Conservation (phyloP, 2,113 vertebrate species). For the Theristicus caerulescens region DNA sequence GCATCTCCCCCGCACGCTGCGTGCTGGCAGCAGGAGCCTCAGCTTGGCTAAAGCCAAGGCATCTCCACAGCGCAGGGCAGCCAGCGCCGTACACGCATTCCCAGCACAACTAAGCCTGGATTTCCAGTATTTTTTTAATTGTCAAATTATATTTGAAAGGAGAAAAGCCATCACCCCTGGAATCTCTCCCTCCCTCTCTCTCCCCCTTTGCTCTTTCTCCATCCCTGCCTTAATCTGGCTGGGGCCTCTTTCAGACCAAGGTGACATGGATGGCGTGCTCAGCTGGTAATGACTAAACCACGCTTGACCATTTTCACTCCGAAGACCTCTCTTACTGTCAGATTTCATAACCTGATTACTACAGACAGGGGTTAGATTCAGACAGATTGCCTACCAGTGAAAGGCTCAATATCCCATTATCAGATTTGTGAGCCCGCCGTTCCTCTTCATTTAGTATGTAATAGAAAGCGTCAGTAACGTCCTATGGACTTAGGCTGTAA, state of each 20-base stretch:
- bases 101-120: neutral
- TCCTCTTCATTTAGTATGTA: conserved; percentile 33
- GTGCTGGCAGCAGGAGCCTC: neutral
- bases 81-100: rapidly evolving
- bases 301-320: neutral
- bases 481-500: neutral
- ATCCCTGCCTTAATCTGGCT: neutral
- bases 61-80: rapidly evolving
- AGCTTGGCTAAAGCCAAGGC: neutral
- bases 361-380: conserved; percentile 27
- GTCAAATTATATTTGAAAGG: neutral
- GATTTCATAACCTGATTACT: conserved; percentile 52
- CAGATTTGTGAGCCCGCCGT: conserved; percentile 37
- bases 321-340: neutral
- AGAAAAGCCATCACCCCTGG: neutral
- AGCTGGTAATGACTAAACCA: neutral
- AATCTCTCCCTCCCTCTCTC: neutral
- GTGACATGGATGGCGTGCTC: neutral
- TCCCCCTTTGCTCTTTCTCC: neutral
- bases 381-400: conserved; percentile 47
- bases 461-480: neutral
- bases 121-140: neutral
- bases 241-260: neutral
- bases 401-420: conserved; percentile 64
- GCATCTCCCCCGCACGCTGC: neutral